These are phyloP conservation scores for Phalera bucephala DNA, from an alignment of 2,888 invertebrate genomes.

Conservation along the genomic window DNA sequence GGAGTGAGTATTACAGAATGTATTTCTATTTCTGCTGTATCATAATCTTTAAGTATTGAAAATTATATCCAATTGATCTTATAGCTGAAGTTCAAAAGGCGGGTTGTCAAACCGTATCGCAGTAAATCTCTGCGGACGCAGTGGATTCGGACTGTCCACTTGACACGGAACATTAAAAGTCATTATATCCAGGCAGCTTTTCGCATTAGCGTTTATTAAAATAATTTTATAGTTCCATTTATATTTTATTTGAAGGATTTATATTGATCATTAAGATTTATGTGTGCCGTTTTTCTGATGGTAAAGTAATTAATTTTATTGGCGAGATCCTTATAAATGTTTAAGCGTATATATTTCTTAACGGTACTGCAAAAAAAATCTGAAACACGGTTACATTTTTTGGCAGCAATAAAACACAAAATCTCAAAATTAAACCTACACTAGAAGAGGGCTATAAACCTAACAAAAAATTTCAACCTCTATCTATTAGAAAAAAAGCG, in stretches of 20 bases:
- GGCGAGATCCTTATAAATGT: not conserved
- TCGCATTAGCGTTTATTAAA: constrained; percentile 55
- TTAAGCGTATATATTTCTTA: too few relatives aligned
- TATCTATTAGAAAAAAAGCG: too few relatives aligned
- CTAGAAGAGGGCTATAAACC: too few relatives aligned
- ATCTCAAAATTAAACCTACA: too few relatives aligned
- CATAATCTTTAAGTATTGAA: constrained; percentile 32
- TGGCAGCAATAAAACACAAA: too few relatives aligned
- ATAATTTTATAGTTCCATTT: constrained; percentile 41
- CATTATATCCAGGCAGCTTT: constrained; percentile 62
- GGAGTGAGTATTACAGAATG: constrained; percentile 61
- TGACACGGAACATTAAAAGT: constrained; percentile 68
- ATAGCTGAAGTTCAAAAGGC: constrained; percentile 48
- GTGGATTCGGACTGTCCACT: constrained; percentile 71
- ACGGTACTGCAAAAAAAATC: too few relatives aligned
- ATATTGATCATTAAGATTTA: constrained; percentile 3
- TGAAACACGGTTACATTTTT: too few relatives aligned
- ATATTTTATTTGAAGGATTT: constrained; percentile 19
- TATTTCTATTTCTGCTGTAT: constrained; percentile 12
- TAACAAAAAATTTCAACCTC: too few relatives aligned
- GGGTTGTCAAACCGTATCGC: constrained; percentile 68
- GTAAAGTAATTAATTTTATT: not conserved
- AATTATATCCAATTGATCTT: constrained; percentile 50
- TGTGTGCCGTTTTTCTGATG: constrained; percentile 1
- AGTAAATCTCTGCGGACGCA: constrained; percentile 69